Evolutionary conservation across 2,113 vertebrate genomes (phyloP).

Genomic region (Sialia sialis): DNA sequence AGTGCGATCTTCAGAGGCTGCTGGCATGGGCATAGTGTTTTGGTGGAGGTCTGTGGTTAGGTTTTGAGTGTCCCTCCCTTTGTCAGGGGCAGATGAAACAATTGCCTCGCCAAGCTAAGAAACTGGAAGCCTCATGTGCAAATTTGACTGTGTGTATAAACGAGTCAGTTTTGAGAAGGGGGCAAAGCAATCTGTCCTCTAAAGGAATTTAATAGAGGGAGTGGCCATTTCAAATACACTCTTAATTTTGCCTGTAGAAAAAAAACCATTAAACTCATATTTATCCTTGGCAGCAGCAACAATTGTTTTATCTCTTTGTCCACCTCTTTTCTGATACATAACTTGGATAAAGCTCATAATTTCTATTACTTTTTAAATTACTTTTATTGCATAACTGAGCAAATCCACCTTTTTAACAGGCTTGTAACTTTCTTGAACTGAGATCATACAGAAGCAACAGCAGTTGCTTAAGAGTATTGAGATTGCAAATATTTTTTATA

Average conservation of each 20-base stretch:
- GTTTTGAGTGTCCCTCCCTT: neutral
- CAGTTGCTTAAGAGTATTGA: neutral
- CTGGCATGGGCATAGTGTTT: fast-evolving
- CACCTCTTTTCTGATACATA: neutral
- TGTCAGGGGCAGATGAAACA: neutral
- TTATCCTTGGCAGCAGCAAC: neutral
- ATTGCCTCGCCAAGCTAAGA: neutral
- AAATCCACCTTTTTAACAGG: neutral
- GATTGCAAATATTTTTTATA: neutral
- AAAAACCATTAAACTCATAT: neutral
- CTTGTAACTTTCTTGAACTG: neutral
- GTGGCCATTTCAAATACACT: neutral
- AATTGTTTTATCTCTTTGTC: neutral
- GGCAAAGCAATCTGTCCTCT: neutral
- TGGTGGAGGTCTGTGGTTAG: neutral
- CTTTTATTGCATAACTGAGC: neutral
- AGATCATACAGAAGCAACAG: neutral
- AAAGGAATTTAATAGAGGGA: neutral
- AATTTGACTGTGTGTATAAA: fast-evolving
- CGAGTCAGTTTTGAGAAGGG: neutral
- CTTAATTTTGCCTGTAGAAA: neutral
- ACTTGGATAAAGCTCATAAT: neutral
- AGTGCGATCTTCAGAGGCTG: neutral
- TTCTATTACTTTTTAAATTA: neutral
- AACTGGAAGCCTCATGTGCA: fast-evolving